Percentiles rank a stretch among this genome's conserved stretches.
These are phyloP conservation scores for Kryptolebias marmoratus DNA, from an alignment of 2,113 vertebrate genomes.

Conservation along the genomic window DNA sequence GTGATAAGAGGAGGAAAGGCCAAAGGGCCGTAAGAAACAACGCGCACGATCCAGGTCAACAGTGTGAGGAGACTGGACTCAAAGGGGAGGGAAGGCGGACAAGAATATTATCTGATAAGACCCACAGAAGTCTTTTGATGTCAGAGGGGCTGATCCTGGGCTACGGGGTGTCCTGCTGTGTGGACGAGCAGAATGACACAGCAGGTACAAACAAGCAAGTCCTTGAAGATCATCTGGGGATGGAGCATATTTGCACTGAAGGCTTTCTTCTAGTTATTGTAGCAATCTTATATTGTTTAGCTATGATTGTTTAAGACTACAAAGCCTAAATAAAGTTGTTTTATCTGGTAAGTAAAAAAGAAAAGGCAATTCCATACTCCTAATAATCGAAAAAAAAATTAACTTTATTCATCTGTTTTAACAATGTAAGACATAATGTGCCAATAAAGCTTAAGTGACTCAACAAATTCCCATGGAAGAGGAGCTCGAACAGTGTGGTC, in stretches of 20 bases:
- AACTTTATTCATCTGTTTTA: neutral
- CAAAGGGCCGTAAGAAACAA: constrained; percentile 74
- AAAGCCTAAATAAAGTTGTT: neutral
- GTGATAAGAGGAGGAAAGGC: constrained; percentile 82
- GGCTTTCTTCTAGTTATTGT: constrained; percentile 8
- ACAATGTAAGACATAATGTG: neutral
- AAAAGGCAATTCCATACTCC: neutral
- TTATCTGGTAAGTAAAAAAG: neutral
- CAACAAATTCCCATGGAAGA: constrained; percentile 26
- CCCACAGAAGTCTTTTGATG: constrained; percentile 81
- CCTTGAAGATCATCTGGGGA: constrained; percentile 67
- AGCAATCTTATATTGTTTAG: neutral
- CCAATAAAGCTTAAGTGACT: neutral
- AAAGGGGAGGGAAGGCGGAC: constrained; percentile 65
- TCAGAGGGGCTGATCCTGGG: constrained; percentile 73
- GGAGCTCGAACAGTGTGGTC: constrained; percentile 45
- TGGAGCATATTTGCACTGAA: constrained; percentile 62
- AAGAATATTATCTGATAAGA: constrained; percentile 81
- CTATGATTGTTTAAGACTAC: neutral
- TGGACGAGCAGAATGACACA: constrained; percentile 76
- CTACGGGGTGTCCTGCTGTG: constrained; percentile 82
- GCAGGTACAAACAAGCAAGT: constrained; percentile 84
- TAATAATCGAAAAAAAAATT: neutral
- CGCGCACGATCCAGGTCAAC: constrained; percentile 72
- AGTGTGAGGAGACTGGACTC: constrained; percentile 67